These are phyloP conservation scores for Congeria kusceri DNA, from an alignment of 2,888 invertebrate species.

Conservation along the genomic window DNA sequence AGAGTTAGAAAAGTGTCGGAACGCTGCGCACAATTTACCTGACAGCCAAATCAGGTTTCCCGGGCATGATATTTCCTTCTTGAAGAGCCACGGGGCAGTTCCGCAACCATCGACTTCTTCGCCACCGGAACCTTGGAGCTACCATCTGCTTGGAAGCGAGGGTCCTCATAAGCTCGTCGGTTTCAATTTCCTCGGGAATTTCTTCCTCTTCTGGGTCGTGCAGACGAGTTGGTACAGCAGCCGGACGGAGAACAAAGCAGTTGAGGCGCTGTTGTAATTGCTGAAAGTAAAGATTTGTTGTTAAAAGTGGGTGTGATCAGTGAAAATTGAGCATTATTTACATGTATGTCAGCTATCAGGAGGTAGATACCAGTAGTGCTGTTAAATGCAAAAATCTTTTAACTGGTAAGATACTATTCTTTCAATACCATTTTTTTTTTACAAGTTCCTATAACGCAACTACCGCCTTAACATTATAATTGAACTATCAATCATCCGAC, in stretches of 20 bases:
- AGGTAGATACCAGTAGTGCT: too few species aligned
- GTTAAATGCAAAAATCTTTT: too few species aligned
- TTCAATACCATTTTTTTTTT: too few species aligned
- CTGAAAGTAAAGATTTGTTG: conserved; percentile 70
- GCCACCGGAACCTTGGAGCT: conserved; percentile 83
- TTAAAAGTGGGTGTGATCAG: too few species aligned
- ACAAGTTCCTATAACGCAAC: too few species aligned
- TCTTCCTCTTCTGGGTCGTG: conserved; percentile 83
- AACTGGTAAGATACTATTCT: too few species aligned
- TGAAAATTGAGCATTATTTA: too few species aligned
- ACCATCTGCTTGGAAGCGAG: conserved; percentile 82
- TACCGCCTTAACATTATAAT: too few species aligned
- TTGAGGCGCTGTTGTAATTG: conserved; percentile 82
- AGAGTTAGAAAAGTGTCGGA: too few species aligned
- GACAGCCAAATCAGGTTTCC: conserved; percentile 84
- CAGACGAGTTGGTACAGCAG: conserved; percentile 82
- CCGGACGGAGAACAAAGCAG: conserved; percentile 83
- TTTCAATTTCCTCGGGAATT: conserved; percentile 82
- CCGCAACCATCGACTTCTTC: conserved; percentile 82
- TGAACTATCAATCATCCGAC: too few species aligned
- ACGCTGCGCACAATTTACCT: conserved; percentile 71
- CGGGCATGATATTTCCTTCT: conserved; percentile 83
- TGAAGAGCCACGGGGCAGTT: conserved; percentile 85
- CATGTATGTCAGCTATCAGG: too few species aligned
- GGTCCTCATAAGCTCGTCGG: conserved; percentile 83